These are phyloP conservation scores for Porites evermanni DNA, from an alignment of 92 coral and sea anemone species.

Conservation along the genomic window DNA sequence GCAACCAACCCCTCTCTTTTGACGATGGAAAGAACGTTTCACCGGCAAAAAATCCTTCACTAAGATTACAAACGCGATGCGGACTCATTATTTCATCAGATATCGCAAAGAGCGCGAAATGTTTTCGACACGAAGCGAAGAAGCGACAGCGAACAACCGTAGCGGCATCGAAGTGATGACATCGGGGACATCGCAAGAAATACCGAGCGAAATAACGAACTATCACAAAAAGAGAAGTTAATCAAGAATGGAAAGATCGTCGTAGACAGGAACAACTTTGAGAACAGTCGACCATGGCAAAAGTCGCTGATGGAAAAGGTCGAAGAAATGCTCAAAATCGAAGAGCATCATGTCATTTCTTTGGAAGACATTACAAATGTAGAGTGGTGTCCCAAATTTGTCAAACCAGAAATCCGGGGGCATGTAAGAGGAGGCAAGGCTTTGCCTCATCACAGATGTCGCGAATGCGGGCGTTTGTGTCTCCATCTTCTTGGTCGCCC, in stretches of 20 bases:
- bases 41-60: not conserved
- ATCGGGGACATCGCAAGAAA: not conserved
- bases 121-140: slow-evolving; percentile 9
- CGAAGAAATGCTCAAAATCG: slow-evolving; percentile 43
- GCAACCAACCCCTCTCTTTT: slow-evolving; percentile 2
- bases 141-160: not conserved
- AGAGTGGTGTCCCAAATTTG: slow-evolving; percentile 61
- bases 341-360: slow-evolving; percentile 41
- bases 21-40: not conserved
- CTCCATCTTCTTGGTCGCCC: slow-evolving; percentile 61
- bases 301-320: slow-evolving; percentile 34
- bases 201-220: not conserved
- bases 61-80: not conserved
- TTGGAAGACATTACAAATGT: slow-evolving; percentile 38
- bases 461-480: slow-evolving; percentile 50
- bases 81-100: not conserved
- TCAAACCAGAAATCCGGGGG: slow-evolving; percentile 44
- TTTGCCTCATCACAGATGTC: slow-evolving; percentile 56
- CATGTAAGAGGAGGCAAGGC: slow-evolving; percentile 60
- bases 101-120: not conserved
- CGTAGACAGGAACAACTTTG: slow-evolving; percentile 6
- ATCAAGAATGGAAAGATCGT: slow-evolving; percentile 5
- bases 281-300: slow-evolving; percentile 29
- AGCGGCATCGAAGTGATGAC: slow-evolving; percentile 7
- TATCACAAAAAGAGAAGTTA: not conserved